Conservation (phyloP, 2,797 vertebrate genomes). For the Gadopsis marmoratus region DNA sequence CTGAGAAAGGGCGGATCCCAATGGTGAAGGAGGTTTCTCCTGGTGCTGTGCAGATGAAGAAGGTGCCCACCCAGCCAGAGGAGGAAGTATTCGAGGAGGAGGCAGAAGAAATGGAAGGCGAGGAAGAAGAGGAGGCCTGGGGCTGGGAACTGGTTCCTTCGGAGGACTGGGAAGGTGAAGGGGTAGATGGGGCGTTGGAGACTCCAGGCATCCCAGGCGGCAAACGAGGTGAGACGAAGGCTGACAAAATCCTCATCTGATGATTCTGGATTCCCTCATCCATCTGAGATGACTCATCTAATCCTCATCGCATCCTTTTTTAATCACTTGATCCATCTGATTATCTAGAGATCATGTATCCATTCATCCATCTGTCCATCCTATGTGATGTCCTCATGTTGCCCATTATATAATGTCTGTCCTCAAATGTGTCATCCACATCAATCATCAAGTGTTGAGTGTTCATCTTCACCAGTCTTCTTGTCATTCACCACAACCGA, state of each 20-base stretch:
- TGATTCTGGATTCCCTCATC: constrained; percentile 61
- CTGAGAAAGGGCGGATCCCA: constrained; percentile 55
- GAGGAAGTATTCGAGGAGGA: constrained; percentile 79
- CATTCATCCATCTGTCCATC: constrained; percentile 10
- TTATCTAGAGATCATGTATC: constrained; percentile 22
- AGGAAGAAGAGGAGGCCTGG: constrained; percentile 79
- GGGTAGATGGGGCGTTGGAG: constrained; percentile 78
- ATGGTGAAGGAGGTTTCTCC: constrained; percentile 81
- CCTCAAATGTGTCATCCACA: constrained; percentile 7
- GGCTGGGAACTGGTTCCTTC: constrained; percentile 84
- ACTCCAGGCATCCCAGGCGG: constrained; percentile 84
- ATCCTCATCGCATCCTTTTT: constrained; percentile 59
- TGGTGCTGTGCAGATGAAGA: constrained; percentile 77
- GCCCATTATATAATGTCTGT: constrained; percentile 30
- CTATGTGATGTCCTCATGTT: background rate
- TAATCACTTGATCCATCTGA: constrained; percentile 8
- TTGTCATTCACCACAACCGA: constrained; percentile 2
- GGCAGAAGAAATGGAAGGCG: constrained; percentile 58
- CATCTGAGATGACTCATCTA: constrained; percentile 66
- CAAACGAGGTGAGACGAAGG: constrained; percentile 89
- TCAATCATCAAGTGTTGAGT: background rate
- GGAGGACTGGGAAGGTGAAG: constrained; percentile 81
- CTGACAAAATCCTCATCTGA: constrained; percentile 65
- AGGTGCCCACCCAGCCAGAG: constrained; percentile 81
- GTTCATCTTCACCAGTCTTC: constrained; percentile 11